Conservation (phyloP, 64 coral and sea anemone genomes). For the Montipora efflorescens region DNA sequence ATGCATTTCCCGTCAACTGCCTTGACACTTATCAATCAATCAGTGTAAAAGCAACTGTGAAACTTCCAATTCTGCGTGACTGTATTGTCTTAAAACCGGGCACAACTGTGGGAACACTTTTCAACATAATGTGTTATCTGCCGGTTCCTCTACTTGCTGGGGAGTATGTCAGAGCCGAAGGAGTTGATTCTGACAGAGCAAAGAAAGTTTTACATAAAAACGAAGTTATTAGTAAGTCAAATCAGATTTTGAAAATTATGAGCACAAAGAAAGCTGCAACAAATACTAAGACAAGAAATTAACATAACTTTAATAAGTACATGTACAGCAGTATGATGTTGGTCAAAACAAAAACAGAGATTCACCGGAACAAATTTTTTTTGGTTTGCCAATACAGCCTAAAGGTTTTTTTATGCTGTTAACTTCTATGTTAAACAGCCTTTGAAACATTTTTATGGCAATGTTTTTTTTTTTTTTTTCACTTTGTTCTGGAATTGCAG, state of each 20-base stretch:
- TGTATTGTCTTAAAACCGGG: constrained; percentile 85
- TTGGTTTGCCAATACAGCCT: too few relatives aligned
- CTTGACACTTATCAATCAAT: constrained; percentile 82
- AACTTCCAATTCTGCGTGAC: constrained; percentile 64
- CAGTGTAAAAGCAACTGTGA: constrained; percentile 32
- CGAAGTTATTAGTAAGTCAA: constrained; percentile 59
- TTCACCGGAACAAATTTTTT: too few relatives aligned
- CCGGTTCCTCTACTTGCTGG: constrained; percentile 76
- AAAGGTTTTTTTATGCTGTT: too few relatives aligned
- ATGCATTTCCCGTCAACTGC: constrained; percentile 80
- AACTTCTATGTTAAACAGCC: too few relatives aligned
- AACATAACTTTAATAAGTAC: neutral
- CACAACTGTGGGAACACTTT: constrained; percentile 82
- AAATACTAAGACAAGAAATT: constrained; percentile 59
- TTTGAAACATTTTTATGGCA: too few relatives aligned
- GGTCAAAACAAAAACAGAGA: too few relatives aligned
- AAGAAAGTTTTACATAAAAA: constrained; percentile 84
- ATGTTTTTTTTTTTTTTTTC: too few relatives aligned
- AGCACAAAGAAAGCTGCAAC: constrained; percentile 76
- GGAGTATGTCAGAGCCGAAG: constrained; percentile 91
- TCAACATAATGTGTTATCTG: constrained; percentile 71
- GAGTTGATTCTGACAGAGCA: constrained; percentile 52
- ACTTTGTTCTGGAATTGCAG: too few relatives aligned
- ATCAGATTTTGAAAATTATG: constrained; percentile 87
- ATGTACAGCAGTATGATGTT: too few relatives aligned